phyloP scores from a whole-genome alignment of 2,113 vertebrate species.

The Platysteira castanea region DNA sequence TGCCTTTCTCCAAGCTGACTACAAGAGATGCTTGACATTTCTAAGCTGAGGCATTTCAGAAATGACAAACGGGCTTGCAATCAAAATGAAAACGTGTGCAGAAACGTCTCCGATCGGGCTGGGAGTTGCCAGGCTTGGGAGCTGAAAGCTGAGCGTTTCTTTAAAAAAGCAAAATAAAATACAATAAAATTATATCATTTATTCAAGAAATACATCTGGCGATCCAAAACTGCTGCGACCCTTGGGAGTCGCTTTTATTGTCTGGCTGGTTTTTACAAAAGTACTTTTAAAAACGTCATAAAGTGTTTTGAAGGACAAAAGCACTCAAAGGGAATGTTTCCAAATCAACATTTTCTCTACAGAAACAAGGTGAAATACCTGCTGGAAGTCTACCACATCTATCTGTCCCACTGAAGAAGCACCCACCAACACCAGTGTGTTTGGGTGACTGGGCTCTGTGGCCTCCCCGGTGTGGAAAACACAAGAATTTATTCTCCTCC shows the following conservation, averaged over 20 bases:
- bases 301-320: not conserved
- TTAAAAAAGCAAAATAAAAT: not conserved
- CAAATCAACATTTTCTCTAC: not conserved
- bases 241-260: not conserved
- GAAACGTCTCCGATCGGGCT: not conserved
- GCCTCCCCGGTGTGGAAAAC: not conserved
- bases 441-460: not conserved
- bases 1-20: not conserved
- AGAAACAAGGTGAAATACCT: not conserved
- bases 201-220: not conserved
- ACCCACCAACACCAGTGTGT: not conserved
- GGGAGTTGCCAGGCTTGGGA: not conserved
- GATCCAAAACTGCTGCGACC: not conserved
- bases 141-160: not conserved
- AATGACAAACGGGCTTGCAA: not conserved
- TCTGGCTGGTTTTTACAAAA: not conserved
- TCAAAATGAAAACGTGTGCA: not conserved
- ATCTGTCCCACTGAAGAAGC: not conserved
- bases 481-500: not conserved
- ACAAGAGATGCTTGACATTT: slow-evolving; percentile 45
- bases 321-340: not conserved
- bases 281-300: not conserved
- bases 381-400: not conserved
- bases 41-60: not conserved
- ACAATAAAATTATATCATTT: not conserved